These are phyloP conservation scores for Oreochromis mossambicus DNA, from an alignment of 2,797 vertebrate genomes.

Conservation along the genomic window DNA sequence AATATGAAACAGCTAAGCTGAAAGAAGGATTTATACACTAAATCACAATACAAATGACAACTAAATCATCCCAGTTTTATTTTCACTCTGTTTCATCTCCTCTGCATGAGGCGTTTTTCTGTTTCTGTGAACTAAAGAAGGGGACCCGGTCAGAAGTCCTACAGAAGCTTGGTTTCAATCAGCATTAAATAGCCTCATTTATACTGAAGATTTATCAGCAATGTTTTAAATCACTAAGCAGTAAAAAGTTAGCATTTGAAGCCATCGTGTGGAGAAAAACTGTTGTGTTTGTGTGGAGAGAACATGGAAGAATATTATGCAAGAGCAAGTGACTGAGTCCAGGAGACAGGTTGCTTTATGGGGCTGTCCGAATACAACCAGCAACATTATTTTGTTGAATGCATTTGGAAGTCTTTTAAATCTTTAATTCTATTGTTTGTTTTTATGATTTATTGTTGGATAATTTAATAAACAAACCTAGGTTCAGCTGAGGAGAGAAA, in stretches of 20 bases:
- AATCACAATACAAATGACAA: background rate
- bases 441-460: background rate
- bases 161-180: slow-evolving; percentile 39
- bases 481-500: background rate
- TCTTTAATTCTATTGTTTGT: background rate
- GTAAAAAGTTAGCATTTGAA: background rate
- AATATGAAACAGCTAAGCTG: background rate
- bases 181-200: background rate
- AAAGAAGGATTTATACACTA: background rate
- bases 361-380: background rate
- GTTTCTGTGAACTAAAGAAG: background rate
- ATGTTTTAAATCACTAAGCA: slow-evolving; percentile 5
- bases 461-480: background rate
- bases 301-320: background rate
- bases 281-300: background rate
- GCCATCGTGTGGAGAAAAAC: background rate
- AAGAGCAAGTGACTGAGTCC: background rate
- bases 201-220: background rate
- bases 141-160: background rate
- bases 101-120: slow-evolving; percentile 9
- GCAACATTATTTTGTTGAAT: background rate
- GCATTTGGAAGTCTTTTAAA: background rate
- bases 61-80: background rate
- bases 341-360: background rate
- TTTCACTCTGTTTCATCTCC: background rate